These are phyloP conservation scores for Phasianus colchicus DNA, from an alignment of 2,113 vertebrate genomes.

Conservation along the genomic window DNA sequence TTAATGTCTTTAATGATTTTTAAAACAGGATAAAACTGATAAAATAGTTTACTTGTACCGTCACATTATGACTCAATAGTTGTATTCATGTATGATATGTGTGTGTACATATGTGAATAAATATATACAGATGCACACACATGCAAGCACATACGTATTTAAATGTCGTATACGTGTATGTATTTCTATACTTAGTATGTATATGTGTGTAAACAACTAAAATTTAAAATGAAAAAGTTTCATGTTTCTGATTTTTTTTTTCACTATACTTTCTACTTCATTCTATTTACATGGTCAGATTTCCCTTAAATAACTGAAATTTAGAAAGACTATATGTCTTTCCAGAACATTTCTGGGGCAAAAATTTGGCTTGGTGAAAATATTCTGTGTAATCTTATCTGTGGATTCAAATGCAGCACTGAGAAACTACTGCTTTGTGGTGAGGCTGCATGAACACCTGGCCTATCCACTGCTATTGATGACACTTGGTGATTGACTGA, in stretches of 20 bases:
- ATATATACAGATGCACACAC: neutral
- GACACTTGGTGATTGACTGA: neutral
- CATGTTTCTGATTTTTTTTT: neutral
- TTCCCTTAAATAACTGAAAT: neutral
- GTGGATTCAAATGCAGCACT: constrained; percentile 24
- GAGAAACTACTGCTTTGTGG: constrained; percentile 44
- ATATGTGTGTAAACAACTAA: neutral
- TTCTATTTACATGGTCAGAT: neutral
- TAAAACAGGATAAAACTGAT: neutral
- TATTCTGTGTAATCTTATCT: neutral
- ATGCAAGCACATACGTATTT: accelerated
- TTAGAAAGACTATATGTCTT: neutral
- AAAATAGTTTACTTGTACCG: neutral
- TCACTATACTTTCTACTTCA: neutral
- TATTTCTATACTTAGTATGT: neutral
- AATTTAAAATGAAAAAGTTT: neutral
- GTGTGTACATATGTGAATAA: neutral
- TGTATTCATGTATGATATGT: neutral
- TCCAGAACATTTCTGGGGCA: neutral
- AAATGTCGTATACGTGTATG: neutral
- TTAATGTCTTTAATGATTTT: accelerated
- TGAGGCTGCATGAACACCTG: constrained; percentile 41
- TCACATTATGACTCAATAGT: neutral
- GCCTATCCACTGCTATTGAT: neutral
- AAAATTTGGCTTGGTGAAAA: neutral